Evolutionary conservation across 53 echinoderm and acorn worm species (phyloP), one percentile per base, ranked within the genome.

Genomic region (Henricia sp.): DNA sequence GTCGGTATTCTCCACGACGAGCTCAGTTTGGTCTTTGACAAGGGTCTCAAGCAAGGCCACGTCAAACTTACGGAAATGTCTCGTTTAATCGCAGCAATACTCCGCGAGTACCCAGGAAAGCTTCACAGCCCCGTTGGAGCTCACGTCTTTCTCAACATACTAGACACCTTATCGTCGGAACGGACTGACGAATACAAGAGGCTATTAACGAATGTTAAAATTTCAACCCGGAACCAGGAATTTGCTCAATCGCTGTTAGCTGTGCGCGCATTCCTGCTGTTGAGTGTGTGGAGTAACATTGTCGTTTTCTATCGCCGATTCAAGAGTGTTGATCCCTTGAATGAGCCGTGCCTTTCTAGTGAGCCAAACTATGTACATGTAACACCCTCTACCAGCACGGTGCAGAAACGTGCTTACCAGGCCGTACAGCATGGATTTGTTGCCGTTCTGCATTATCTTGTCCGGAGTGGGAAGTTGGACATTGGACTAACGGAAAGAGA

Each of bases 131-230:
- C 85, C 16, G 83, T 82, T 19, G 99, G 99, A 33, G 82, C 83
- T n/a, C 78, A 99, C 56, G 71, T 95, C 11, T 99, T 94, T 67
- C 90, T 99, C 24, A 87, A 95, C 65, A 89, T 95, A 35, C 64
- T 99, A 19, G 92, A 92, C 80, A 99, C 91, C 2, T 66, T 99
- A 35, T 91, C 94, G 33, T 95, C 94, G n/a, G 95, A 90, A 40
- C 90, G 73, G 67, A 95, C 90, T 1, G 90, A 90, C 20, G 91
- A 65, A 19, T 99, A 95, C 89, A 99, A 91, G 68, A 56, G 67
- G 21, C 74, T 99, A 34, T 63, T 99, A 41, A 94, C 95, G 0
- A 89, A 94, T 54, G 88, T 91, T 16, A 92, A 75, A 40, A 50
- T 95, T 19, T 88, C 90, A 17, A 99, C 99, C 20, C 83, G 82